phyloP scores from a whole-genome alignment of 2,888 invertebrate genomes.

The Perizoma affinitatum region DNA sequence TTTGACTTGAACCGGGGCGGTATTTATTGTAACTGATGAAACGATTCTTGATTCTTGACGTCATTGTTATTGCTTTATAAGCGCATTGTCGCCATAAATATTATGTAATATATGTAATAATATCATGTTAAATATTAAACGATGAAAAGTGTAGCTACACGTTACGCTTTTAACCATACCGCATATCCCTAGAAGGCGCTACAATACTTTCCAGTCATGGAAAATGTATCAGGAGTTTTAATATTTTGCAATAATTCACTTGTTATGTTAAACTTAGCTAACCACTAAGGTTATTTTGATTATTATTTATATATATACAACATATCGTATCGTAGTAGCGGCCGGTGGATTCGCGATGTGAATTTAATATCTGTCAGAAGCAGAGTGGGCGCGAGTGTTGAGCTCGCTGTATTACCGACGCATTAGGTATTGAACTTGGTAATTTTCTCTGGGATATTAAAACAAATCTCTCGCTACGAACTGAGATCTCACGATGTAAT shows the following conservation, averaged over 20 bases:
- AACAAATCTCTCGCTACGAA: too few species aligned
- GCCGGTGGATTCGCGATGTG: conserved; percentile 66
- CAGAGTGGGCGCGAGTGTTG: conserved; percentile 61
- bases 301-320: conserved; percentile 15
- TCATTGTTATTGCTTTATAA: conserved; percentile 32
- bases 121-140: conserved; percentile 12
- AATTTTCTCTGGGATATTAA: too few species aligned
- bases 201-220: too few species aligned
- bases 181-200: too few species aligned
- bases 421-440: conserved; percentile 19
- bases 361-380: conserved; percentile 81
- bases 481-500: too few species aligned
- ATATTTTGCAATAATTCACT: too few species aligned
- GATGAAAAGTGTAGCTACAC: background rate
- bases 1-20: conserved; percentile 59
- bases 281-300: too few species aligned
- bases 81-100: conserved; percentile 22
- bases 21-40: conserved; percentile 63
- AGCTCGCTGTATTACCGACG: conserved; percentile 43
- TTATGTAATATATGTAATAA: too few species aligned
- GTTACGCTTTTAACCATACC: too few species aligned
- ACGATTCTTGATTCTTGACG: conserved; percentile 46
- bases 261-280: too few species aligned
- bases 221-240: too few species aligned
- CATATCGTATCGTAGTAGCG: conserved; percentile 61